Conservation (phyloP, 2,888 invertebrate genomes). For the Pterostichus madidus region DNA sequence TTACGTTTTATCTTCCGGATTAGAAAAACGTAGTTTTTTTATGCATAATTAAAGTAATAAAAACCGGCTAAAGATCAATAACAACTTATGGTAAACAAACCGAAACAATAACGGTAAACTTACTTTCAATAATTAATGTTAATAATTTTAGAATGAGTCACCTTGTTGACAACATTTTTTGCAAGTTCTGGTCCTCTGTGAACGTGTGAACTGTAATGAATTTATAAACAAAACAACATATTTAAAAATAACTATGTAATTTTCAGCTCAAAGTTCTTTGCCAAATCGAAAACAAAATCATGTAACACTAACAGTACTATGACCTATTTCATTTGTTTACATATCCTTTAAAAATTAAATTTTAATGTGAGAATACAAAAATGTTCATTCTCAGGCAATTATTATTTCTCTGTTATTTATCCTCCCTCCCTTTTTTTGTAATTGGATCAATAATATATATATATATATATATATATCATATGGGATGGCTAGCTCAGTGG, state of each 20-base stretch:
- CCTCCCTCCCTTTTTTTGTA: too few species aligned
- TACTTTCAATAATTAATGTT: neutral
- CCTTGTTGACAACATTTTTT: conserved; percentile 27
- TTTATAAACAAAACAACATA: conserved; percentile 8
- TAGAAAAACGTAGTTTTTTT: too few species aligned
- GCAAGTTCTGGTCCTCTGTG: neutral
- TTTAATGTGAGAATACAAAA: neutral
- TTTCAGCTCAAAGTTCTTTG: conserved; percentile 22
- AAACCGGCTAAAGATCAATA: neutral
- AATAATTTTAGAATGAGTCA: neutral
- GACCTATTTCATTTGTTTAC: conserved; percentile 11
- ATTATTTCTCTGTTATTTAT: too few species aligned
- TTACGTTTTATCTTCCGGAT: too few species aligned
- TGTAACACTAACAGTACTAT: conserved; percentile 12
- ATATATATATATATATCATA: too few species aligned
- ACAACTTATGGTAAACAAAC: neutral
- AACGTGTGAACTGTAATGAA: neutral
- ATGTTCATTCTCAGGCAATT: neutral
- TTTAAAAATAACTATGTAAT: conserved; percentile 21
- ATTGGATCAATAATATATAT: too few species aligned
- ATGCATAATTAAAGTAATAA: neutral
- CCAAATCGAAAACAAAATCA: conserved; percentile 34
- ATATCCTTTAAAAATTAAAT: neutral
- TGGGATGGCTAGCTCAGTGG: too few species aligned
- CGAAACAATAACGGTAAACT: neutral